Evolutionary conservation across 2,113 vertebrate genomes (phyloP).

Genomic region (Desmodus rotundus): DNA sequence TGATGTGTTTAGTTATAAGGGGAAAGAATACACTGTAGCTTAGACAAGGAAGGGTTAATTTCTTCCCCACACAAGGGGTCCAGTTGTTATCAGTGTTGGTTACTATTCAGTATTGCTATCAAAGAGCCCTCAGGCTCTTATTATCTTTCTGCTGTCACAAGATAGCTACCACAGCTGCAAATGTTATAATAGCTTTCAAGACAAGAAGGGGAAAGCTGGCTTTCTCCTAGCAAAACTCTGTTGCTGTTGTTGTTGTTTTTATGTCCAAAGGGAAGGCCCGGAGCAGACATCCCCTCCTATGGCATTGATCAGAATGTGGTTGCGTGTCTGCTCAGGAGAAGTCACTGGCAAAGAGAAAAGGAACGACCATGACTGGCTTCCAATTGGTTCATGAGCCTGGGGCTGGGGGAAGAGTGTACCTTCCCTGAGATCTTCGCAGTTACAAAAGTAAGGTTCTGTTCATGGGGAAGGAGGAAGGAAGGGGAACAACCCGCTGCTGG

Average conservation of each 20-base stretch:
- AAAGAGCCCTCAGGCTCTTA: slow-evolving; percentile 31
- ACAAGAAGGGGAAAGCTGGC: slow-evolving; percentile 5
- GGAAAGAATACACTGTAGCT: not conserved
- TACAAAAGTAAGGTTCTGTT: not conserved
- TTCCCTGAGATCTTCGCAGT: not conserved
- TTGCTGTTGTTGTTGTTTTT: not conserved
- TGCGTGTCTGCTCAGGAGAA: not conserved
- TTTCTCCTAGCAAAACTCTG: slow-evolving; percentile 25
- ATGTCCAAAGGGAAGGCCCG: not conserved
- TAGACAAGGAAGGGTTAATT: not conserved
- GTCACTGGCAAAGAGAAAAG: not conserved
- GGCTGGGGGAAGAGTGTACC: not conserved
- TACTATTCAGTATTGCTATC: slow-evolving; percentile 39
- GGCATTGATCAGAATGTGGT: not conserved
- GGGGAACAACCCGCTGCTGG: not conserved
- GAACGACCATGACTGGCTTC: not conserved
- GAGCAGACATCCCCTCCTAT: not conserved
- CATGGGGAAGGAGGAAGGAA: not conserved
- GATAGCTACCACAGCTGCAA: slow-evolving; percentile 32
- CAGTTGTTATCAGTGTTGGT: not conserved
- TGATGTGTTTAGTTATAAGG: not conserved
- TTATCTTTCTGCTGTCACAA: slow-evolving; percentile 45
- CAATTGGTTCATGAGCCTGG: not conserved
- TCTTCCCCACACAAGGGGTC: not conserved
- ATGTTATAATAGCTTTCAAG: slow-evolving; percentile 23